phyloP scores from a whole-genome alignment of 1,140 invertebrate genomes.

The Rhagoletis pomonella region DNA sequence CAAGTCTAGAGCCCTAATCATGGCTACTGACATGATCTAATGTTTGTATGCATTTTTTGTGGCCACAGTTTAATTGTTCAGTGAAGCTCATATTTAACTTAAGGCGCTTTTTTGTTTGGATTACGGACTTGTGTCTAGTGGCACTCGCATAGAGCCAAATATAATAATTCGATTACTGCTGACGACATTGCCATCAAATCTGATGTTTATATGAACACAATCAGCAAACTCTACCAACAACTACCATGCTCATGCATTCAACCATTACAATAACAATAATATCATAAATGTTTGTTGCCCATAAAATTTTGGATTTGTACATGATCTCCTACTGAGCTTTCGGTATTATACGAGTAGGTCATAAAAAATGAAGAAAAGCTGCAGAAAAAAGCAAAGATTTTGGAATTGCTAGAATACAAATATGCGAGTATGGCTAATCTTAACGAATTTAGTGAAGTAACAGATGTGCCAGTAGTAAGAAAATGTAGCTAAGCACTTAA shows the following conservation, averaged over 20 bases:
- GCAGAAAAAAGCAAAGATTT: conserved; percentile 22
- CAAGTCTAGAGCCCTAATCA: too few species aligned
- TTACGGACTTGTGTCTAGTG: not conserved
- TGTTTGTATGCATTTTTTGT: not conserved
- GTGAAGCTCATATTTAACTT: not conserved
- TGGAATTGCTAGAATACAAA: conserved; percentile 28
- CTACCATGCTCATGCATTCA: not conserved
- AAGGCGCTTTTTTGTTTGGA: not conserved
- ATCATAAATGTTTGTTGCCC: conserved; percentile 13
- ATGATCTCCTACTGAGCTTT: not conserved
- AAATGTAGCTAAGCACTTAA: conserved; percentile 42
- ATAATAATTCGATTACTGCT: not conserved
- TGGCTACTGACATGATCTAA: too few species aligned
- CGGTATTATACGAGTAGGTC: not conserved
- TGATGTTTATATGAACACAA: not conserved
- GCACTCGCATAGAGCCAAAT: not conserved
- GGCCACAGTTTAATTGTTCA: not conserved
- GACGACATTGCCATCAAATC: not conserved
- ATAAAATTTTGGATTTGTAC: conserved; percentile 49
- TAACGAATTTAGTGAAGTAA: conserved; percentile 49
- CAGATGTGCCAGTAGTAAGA: conserved; percentile 36
- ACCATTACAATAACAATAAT: conserved; percentile 40
- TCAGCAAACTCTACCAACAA: conserved; percentile 10
- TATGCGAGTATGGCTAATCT: conserved; percentile 47
- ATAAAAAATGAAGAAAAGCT: conserved; percentile 49